Base-by-base conservation (phyloP, 2,797 vertebrate species). In the Chelon auratus region DNA sequence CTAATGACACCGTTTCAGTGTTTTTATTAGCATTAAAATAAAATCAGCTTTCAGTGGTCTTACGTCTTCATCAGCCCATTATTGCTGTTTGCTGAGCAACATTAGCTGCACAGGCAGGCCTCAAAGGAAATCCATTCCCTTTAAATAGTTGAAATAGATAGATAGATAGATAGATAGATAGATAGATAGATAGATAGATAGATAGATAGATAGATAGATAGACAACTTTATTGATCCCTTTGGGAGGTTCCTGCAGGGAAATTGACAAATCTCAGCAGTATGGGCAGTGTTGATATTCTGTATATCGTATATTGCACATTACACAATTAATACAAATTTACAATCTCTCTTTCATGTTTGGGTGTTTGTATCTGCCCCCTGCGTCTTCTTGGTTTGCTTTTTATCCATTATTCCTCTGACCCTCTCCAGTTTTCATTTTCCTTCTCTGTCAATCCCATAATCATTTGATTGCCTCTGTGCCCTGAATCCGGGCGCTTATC, bases 401-500 rank as follows among this genome's bases (percentile, higher is more conserved):
- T 55, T 33, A 60, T 48, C 53, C 37, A 47, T 72, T 45, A 13
- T 40, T 64, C 37, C 9, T 55, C 47, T 40, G n/a, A 2, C 24
- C 65, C 11, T 57, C 22, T 54, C 15, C 50, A 54, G 58, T 33
- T 42, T 36, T 39, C 36, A 18, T 48, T 52, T 43, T 17, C 42
- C 12, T 43, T 43, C 6, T 14, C 61, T 24, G 62, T 68, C 70
- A 55, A 55, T 77, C 47, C 55, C 62, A 64, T 62, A 48, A 61
- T 72, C 40, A 67, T 71, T 76, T 74, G 42, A 42, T 52, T 47
- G 12, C 64, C 51, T 68, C 68, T 83, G 30, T 33, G 60, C 78
- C 74, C 7, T 33, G 30, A 33, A 33, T 75, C 62, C 18, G 64
- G 73, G 66, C 62, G 66, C 74, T 84, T 77, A 85, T 90, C 85